Percentiles rank a stretch among this genome's conserved stretches.
phyloP scores from a whole-genome alignment of 2,888 invertebrate species.

The Dicyrtoma fusca region DNA sequence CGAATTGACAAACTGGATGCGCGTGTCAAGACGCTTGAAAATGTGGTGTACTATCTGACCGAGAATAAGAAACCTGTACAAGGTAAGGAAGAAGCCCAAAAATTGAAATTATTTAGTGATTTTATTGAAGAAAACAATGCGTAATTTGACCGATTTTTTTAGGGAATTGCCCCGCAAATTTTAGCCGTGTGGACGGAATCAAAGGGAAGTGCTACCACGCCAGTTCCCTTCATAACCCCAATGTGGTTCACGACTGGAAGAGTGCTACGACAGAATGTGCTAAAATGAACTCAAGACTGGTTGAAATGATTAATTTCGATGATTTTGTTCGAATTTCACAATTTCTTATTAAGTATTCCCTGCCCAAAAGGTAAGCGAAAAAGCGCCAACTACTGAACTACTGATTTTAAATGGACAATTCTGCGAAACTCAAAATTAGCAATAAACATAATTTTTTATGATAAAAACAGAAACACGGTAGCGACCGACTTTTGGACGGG shows the following conservation, averaged over 20 bases:
- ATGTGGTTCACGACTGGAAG: constrained; percentile 50
- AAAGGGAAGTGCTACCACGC: constrained; percentile 53
- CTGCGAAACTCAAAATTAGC: too few relatives aligned
- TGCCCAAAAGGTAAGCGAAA: neutral
- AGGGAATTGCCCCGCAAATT: constrained; percentile 52
- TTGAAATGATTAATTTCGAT: constrained; percentile 52
- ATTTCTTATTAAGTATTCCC: constrained; percentile 46
- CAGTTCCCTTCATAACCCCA: constrained; percentile 42
- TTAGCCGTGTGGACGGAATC: constrained; percentile 51
- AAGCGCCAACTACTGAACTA: too few relatives aligned
- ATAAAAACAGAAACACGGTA: constrained; percentile 30
- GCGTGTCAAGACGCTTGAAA: constrained; percentile 51
- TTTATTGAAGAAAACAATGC: too few relatives aligned
- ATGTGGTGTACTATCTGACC: constrained; percentile 49
- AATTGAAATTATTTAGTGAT: neutral
- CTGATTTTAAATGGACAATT: too few relatives aligned
- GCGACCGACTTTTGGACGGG: constrained; percentile 55
- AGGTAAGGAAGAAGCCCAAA: constrained; percentile 37
- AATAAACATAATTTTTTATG: too few relatives aligned
- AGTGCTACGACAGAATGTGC: constrained; percentile 53
- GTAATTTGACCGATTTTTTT: too few relatives aligned
- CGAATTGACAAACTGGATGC: constrained; percentile 52
- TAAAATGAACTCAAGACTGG: constrained; percentile 47
- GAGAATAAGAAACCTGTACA: constrained; percentile 47
- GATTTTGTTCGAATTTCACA: constrained; percentile 50